A percentile compares a stretch with the other conserved stretches of the same genome.
Conservation (phyloP, 2,113 vertebrate genomes). For the Himantopus leucocephalus region DNA sequence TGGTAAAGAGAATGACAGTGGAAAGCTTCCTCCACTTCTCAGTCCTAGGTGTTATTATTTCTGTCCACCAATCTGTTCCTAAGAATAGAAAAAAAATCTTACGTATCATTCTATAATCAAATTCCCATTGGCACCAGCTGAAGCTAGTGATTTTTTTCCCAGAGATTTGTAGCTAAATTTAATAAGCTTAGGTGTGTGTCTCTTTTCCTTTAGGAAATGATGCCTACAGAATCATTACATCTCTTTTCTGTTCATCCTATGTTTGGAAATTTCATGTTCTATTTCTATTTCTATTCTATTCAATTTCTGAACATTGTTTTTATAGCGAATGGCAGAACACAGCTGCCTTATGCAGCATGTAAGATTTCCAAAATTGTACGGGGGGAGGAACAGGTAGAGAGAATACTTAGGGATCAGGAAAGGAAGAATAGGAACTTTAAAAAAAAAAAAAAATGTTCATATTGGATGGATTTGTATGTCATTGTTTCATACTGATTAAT, state of each 20-base stretch:
- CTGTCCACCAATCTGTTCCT: not conserved
- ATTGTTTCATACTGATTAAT: not conserved
- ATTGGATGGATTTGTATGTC: not conserved
- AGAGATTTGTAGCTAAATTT: not conserved
- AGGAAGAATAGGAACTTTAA: not conserved
- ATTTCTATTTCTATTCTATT: not conserved
- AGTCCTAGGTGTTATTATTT: not conserved
- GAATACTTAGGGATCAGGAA: not conserved
- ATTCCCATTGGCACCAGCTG: not conserved
- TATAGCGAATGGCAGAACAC: not conserved
- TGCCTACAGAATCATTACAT: not conserved
- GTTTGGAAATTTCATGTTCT: not conserved
- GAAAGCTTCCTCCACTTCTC: not conserved
- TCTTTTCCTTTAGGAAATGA: not conserved
- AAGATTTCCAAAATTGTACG: not conserved
- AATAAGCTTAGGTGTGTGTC: not conserved
- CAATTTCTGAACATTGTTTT: not conserved
- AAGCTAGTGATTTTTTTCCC: not conserved
- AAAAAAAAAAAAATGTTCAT: not conserved
- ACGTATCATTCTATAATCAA: not conserved
- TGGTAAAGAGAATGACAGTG: not conserved
- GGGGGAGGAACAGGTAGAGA: not conserved
- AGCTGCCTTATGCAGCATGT: not conserved
- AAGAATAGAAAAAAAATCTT: not conserved
- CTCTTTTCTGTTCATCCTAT: not conserved